phyloP scores from a whole-genome alignment of 2,888 invertebrate species.

The Scaptomyza tumidula region DNA sequence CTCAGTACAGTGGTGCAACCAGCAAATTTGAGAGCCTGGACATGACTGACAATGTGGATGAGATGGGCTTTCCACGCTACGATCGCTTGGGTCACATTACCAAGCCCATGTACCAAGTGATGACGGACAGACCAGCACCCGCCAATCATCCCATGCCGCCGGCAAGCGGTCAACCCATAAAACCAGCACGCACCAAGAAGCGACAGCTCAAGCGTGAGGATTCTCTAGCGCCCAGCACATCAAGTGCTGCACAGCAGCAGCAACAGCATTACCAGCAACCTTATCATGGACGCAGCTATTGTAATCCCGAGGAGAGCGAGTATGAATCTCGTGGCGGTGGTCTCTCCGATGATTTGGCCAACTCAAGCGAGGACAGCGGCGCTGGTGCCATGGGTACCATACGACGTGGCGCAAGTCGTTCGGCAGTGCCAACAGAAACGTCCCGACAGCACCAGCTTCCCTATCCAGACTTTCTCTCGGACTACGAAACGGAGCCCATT shows the following conservation, averaged over 20 bases:
- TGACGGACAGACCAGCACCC: slow-evolving; percentile 70
- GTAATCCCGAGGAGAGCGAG: slow-evolving; percentile 83
- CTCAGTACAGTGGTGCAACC: slow-evolving; percentile 80
- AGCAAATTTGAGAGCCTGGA: slow-evolving; percentile 87
- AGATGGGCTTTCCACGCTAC: slow-evolving; percentile 88
- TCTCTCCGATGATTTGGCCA: slow-evolving; percentile 83
- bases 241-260: slow-evolving; percentile 20
- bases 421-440: slow-evolving; percentile 16
- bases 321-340: slow-evolving; percentile 82
- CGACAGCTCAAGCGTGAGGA: slow-evolving; percentile 83
- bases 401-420: slow-evolving; percentile 56
- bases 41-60: slow-evolving; percentile 88
- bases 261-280: slow-evolving; percentile 45
- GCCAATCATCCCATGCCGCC: slow-evolving; percentile 82
- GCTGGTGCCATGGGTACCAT: slow-evolving; percentile 70
- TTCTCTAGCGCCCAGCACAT: slow-evolving; percentile 63
- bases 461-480: slow-evolving; percentile 84
- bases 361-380: slow-evolving; percentile 84
- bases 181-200: slow-evolving; percentile 84
- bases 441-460: slow-evolving; percentile 83
- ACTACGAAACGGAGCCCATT: slow-evolving; percentile 86
- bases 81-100: slow-evolving; percentile 86
- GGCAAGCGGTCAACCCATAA: slow-evolving; percentile 84
- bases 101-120: slow-evolving; percentile 81
- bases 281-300: slow-evolving; percentile 77